Percentiles rank a stretch among this genome's conserved stretches.
These are phyloP conservation scores for Dolichallabes microphthalmus DNA, from an alignment of 2,113 vertebrate species.

Conservation along the genomic window DNA sequence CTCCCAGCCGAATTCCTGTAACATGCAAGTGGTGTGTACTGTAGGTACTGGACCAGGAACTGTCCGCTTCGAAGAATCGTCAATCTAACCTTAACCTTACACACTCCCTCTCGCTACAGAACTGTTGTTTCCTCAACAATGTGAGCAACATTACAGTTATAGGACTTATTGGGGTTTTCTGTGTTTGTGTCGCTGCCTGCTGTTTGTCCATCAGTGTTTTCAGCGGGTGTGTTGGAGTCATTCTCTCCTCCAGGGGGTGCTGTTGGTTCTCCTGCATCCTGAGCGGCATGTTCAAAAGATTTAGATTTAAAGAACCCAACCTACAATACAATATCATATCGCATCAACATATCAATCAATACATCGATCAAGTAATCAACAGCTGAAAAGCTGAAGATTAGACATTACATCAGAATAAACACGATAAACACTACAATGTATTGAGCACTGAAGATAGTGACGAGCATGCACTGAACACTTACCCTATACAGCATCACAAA, in stretches of 20 bases:
- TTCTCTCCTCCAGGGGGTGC: not conserved
- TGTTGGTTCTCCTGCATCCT: not conserved
- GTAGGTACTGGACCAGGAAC: not conserved
- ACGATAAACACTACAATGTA: not conserved
- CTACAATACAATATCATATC: not conserved
- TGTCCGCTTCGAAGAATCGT: not conserved
- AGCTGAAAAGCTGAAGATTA: not conserved
- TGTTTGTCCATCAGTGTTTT: not conserved
- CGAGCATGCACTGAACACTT: not conserved
- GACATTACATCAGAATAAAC: not conserved
- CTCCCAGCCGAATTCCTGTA: too few species aligned
- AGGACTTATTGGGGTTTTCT: not conserved
- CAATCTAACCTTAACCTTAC: not conserved
- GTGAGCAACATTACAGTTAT: not conserved
- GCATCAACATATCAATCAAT: not conserved
- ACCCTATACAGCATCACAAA: constrained; percentile 41
- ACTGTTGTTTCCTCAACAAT: not conserved
- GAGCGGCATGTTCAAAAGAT: constrained; percentile 9
- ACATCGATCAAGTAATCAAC: not conserved
- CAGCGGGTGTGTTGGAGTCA: not conserved
- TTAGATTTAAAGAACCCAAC: constrained; percentile 18
- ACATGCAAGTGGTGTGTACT: not conserved
- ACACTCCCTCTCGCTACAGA: not conserved
- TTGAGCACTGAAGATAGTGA: not conserved
- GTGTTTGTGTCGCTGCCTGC: not conserved